phyloP scores from a whole-genome alignment of 2,113 vertebrate species.

The Cyphomyrus discorhynchus region DNA sequence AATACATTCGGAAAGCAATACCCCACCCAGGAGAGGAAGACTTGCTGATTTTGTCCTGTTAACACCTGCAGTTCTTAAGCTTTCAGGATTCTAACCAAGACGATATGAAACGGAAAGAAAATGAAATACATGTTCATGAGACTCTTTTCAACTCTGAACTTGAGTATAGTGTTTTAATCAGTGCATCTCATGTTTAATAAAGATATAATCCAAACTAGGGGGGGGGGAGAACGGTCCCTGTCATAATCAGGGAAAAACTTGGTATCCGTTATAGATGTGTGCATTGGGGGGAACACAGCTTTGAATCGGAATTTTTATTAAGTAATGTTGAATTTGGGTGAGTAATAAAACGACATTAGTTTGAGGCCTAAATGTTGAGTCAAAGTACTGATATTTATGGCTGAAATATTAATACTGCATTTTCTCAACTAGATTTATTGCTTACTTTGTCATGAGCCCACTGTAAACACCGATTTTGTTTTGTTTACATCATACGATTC shows the following conservation, averaged over 20 bases:
- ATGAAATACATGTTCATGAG: not conserved
- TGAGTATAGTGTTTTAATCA: constrained; percentile 17
- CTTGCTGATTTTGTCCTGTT: constrained; percentile 3
- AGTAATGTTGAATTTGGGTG: not conserved
- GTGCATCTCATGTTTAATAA: not conserved
- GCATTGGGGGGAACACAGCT: not conserved
- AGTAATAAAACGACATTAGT: not conserved
- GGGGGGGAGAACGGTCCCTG: not conserved
- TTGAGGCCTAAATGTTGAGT: constrained; percentile 6
- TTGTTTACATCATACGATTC: not conserved
- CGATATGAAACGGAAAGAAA: not conserved
- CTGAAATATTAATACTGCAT: constrained; percentile 18
- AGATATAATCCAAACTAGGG: not conserved
- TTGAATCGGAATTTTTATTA: not conserved
- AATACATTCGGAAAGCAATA: constrained; percentile 7
- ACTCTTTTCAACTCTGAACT: not conserved
- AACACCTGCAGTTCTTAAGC: not conserved
- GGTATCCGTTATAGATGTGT: not conserved
- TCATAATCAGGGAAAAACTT: not conserved
- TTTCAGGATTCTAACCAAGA: not conserved
- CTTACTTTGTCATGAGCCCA: constrained; percentile 2
- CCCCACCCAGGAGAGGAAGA: constrained; percentile 15
- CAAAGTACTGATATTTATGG: not conserved
- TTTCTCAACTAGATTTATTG: constrained; percentile 3
- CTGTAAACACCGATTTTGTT: constrained; percentile 5